Evolutionary conservation across 2,113 vertebrate species (phyloP), one percentile per base, ranked within the genome.

Genomic region (Serranochromis macrocephalus): DNA sequence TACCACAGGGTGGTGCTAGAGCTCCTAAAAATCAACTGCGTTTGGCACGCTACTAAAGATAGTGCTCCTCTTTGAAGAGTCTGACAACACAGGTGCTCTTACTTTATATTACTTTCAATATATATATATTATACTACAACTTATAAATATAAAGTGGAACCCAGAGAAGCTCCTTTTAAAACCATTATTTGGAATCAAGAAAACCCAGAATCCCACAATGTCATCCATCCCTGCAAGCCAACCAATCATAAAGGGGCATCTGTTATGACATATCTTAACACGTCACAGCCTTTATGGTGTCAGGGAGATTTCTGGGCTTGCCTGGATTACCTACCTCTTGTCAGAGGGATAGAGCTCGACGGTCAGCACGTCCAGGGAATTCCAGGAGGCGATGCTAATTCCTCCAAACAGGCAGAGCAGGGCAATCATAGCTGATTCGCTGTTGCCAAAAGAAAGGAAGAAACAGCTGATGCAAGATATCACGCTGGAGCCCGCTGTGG

Each of bases 381-480:
- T 99, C 98, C 98, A 99, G 71, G 98, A 99, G 45, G 98, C 98
- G n/a, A 99, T 99, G 97, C 98, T 99, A 95, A 99, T 98, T 3
- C 98, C 98, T 0, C 98, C 98, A 2, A 99, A 99, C 88, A 99
- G 97, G 94, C 98, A 99, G 90, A 99, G 98, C 92, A 99, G 96
- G 2, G 98, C 98, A 0, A 99, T 99, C 98, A 99, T 99, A 94
- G 98, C 98, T 0, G 98, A 99, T 94, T 99, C 98, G 17, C 97
- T 99, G 96, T 98, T 99, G 71, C 98, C 98, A 0, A 99, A 99
- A 26, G 98, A 99, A 89, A 99, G 96, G 96, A 99, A 99, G 97
- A 99, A 99, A 94, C 98, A 99, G 97, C 98, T 99, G 91, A 99
- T 6, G 40, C 98, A 99, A 31, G 98, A 99, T 96, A 99, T 98